Evolutionary conservation across 2,797 vertebrate species (phyloP), one percentile per base, ranked within the genome.

Genomic region (Rousettus madagascariensis): DNA sequence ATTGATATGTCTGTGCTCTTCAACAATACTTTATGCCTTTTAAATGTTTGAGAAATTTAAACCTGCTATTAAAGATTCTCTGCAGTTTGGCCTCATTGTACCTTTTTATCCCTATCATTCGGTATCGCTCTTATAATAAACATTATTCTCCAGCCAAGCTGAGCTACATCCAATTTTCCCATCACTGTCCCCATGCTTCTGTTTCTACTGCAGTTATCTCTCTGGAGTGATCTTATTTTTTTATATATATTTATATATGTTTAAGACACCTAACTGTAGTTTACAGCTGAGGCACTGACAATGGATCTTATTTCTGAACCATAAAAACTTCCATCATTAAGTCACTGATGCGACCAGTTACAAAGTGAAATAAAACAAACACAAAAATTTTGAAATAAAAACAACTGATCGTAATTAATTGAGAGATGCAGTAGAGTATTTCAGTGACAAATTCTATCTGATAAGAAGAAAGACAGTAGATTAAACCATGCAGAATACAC

Each of bases 291-390:
- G 1, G 0, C 3, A 36, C 24, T 83, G 63, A 71, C n/a, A 83
- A 12, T 43, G 5, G 46, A 80, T 55, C 36, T 87, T 80, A 77
- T 80, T 61, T 87, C 71, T 80, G 30, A 96, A 79, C 30, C 78
- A 78, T 71, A 57, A 71, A 77, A 51, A n/a, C 26, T 30, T 91
- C 51, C 83, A 86, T 90, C 91, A 87, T 75, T 63, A 66, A 92
- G 61, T 84, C 43, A 61, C 28, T 26, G 28, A 95, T 15, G 12
- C 20, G 61, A 69, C 75, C 69, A 80, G 9, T 84, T 95, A 72
- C 26, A 55, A 59, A 43, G 30, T 43, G 43, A 94, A 75, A 72
- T 65, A 92, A 86, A 79, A 33, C 36, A 86, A 87, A n/a, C 24
- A 36, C 2, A 72, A 12, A 90, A 71, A 61, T 59, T 82, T 87